Evolutionary conservation across 2,113 vertebrate genomes (phyloP).

Genomic region (Pithys albifrons): DNA sequence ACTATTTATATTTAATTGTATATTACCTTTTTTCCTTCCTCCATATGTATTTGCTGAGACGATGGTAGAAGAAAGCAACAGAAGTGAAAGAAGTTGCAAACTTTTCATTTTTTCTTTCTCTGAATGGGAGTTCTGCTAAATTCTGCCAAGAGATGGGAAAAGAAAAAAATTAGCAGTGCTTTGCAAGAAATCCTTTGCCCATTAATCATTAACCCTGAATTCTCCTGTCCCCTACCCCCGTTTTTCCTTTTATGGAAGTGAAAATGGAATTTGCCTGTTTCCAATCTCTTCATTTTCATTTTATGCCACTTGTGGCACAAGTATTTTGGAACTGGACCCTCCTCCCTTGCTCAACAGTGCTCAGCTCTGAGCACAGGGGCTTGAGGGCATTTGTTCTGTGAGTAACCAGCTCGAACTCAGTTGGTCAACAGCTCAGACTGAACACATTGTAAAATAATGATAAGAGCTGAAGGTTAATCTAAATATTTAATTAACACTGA

Average conservation of each 20-base stretch:
- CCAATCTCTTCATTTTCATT: neutral
- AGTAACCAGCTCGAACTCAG: neutral
- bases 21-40: constrained; percentile 73
- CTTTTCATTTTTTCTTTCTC: constrained; percentile 69
- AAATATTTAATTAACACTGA: neutral
- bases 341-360: neutral
- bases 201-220: constrained; percentile 79
- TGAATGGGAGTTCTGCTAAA: neutral
- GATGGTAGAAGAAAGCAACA: constrained; percentile 51
- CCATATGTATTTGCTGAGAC: constrained; percentile 30
- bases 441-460: neutral
- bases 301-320: neutral
- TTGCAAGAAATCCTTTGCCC: constrained; percentile 27
- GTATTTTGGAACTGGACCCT: neutral
- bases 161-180: constrained; percentile 20
- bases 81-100: constrained; percentile 13
- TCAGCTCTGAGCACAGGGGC: neutral
- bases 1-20: neutral
- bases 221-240: neutral
- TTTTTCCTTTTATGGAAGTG: constrained; percentile 19
- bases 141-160: constrained; percentile 55
- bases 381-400: constrained; percentile 4
- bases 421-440: neutral
- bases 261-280: neutral
- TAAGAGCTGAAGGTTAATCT: neutral